phyloP scores from a whole-genome alignment of 2,113 vertebrate genomes.

The Silurus asotus region DNA sequence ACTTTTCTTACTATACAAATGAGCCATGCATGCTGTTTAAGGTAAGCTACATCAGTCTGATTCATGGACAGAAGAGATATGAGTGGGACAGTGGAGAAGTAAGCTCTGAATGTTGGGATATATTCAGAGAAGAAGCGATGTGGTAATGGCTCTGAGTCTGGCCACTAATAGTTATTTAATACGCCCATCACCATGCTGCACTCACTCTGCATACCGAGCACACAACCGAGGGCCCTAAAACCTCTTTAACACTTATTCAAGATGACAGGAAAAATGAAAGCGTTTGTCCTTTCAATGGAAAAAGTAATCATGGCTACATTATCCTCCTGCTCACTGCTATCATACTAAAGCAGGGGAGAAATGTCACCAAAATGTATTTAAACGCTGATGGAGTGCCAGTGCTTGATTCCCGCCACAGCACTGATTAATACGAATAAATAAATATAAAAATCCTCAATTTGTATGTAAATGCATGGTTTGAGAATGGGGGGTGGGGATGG shows the following conservation, averaged over 20 bases:
- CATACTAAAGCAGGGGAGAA: conserved; percentile 91
- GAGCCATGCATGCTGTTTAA: conserved; percentile 80
- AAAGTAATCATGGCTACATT: conserved; percentile 94
- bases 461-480: conserved; percentile 85
- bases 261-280: conserved; percentile 97
- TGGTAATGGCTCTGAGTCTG: conserved; percentile 79
- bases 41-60: conserved; percentile 33
- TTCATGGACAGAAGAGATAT: conserved; percentile 58
- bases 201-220: conserved; percentile 82
- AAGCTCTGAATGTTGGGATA: conserved; percentile 84
- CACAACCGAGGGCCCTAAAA: conserved; percentile 45
- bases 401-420: conserved; percentile 83
- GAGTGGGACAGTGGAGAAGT: conserved; percentile 74
- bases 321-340: conserved; percentile 87
- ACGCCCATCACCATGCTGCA: conserved; percentile 86
- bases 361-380: conserved; percentile 95
- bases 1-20: conserved; percentile 22
- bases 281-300: conserved; percentile 92
- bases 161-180: conserved; percentile 91
- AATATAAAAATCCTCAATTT: conserved; percentile 87
- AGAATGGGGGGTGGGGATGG: not conserved
- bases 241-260: conserved; percentile 85
- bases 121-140: conserved; percentile 81
- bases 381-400: conserved; percentile 85
- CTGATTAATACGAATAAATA: conserved; percentile 83